Percentiles rank a stretch among this genome's conserved stretches.
These are phyloP conservation scores for Lophotriccus pileatus DNA, from an alignment of 2,797 vertebrate species.

Conservation along the genomic window DNA sequence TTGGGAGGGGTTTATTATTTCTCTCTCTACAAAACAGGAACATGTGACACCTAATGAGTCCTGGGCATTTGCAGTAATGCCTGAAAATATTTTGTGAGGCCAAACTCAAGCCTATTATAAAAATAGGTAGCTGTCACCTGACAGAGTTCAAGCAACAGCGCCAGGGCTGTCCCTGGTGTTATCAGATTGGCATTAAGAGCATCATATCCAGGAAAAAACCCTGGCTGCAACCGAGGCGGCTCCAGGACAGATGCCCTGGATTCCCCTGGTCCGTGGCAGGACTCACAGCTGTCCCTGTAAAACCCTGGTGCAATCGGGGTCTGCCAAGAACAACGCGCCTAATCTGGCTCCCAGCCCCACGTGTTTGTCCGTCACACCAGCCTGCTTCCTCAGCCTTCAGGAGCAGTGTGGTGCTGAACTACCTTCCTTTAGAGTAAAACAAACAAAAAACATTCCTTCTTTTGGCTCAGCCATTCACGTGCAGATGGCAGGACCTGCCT, in stretches of 20 bases:
- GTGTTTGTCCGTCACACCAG: background rate
- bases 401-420: background rate
- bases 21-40: background rate
- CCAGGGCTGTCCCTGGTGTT: background rate
- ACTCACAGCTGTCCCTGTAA: background rate
- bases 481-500: background rate
- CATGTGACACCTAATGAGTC: background rate
- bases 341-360: background rate
- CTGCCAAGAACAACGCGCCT: background rate
- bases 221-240: background rate
- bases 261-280: background rate
- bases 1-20: conserved; percentile 25
- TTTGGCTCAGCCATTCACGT: background rate
- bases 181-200: background rate
- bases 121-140: background rate
- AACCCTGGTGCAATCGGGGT: background rate
- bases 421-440: background rate
- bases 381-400: background rate
- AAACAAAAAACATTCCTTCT: background rate
- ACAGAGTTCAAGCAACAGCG: background rate
- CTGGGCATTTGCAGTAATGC: background rate
- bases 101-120: background rate
- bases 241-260: background rate
- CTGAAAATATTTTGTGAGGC: background rate
- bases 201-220: background rate